Conservation (phyloP, 2,113 vertebrate species). For the Anhinga rufa region DNA sequence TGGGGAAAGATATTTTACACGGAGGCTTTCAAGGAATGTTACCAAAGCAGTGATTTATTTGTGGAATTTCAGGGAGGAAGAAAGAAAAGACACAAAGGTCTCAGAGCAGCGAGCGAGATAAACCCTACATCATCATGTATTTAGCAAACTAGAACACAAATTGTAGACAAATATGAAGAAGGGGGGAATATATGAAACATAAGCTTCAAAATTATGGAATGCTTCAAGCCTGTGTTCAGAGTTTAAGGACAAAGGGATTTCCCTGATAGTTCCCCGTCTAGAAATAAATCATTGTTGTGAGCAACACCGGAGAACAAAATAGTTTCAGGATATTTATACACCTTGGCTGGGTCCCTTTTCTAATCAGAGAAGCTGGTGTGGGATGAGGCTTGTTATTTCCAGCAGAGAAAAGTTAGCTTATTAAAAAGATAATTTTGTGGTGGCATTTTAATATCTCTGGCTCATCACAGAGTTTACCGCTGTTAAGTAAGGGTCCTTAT, state of each 20-base stretch:
- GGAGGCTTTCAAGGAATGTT: neutral
- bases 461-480: neutral
- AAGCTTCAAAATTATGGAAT: neutral
- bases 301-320: neutral
- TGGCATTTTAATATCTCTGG: neutral
- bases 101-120: neutral
- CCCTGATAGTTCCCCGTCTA: neutral
- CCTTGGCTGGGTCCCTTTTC: neutral
- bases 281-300: conserved; percentile 4
- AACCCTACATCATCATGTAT: neutral
- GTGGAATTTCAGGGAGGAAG: neutral
- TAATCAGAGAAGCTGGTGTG: neutral
- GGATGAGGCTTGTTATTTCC: neutral
- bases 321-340: neutral
- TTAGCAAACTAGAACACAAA: neutral
- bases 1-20: neutral
- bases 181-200: neutral
- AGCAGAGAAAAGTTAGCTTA: neutral
- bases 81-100: neutral
- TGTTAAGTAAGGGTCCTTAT: neutral
- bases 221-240: neutral
- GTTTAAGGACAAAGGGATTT: conserved; percentile 17
- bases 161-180: neutral
- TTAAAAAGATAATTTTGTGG: neutral
- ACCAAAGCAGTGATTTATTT: conserved; percentile 21